These are phyloP conservation scores for Encarsia formosa DNA, from an alignment of 2,888 invertebrate genomes.

Conservation along the genomic window DNA sequence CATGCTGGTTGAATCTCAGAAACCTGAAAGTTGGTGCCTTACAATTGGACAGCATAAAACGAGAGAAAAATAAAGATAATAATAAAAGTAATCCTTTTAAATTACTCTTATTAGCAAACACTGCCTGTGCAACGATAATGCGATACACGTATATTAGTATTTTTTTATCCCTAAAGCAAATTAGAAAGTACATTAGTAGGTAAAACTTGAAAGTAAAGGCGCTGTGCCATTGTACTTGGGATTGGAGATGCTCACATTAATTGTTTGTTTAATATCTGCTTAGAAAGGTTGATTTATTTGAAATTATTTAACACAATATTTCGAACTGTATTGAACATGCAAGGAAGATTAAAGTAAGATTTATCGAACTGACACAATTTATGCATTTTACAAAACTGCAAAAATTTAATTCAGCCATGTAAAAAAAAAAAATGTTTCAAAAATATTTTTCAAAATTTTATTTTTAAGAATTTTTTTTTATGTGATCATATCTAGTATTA, in stretches of 20 bases:
- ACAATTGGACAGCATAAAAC: conserved; percentile 36
- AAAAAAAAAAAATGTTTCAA: conserved; percentile 1
- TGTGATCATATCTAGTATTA: too few species aligned
- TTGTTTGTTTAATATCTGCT: conserved; percentile 18
- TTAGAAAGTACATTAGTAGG: conserved; percentile 37
- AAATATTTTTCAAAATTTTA: neutral
- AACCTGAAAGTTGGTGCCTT: conserved; percentile 47
- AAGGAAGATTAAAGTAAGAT: too few species aligned
- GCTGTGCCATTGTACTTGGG: conserved; percentile 9
- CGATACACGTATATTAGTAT: conserved; percentile 47
- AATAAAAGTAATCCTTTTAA: conserved; percentile 19
- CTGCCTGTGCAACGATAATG: conserved; percentile 51
- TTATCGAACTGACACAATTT: too few species aligned
- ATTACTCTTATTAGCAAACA: conserved; percentile 40
- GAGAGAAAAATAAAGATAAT: conserved; percentile 22
- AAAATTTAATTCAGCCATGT: neutral
- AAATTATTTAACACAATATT: neutral
- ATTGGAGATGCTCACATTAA: conserved; percentile 7
- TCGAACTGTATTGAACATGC: neutral
- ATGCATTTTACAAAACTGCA: too few species aligned
- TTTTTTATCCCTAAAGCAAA: conserved; percentile 47
- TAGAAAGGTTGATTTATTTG: conserved; percentile 7
- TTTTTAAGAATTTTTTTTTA: conserved; percentile 10
- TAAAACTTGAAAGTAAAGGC: conserved; percentile 36
- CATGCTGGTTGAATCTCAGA: conserved; percentile 62